Percentiles rank a stretch among this genome's conserved stretches.
Evolutionary conservation across 2,113 vertebrate species (phyloP).

Genomic region (Rutilus rutilus): DNA sequence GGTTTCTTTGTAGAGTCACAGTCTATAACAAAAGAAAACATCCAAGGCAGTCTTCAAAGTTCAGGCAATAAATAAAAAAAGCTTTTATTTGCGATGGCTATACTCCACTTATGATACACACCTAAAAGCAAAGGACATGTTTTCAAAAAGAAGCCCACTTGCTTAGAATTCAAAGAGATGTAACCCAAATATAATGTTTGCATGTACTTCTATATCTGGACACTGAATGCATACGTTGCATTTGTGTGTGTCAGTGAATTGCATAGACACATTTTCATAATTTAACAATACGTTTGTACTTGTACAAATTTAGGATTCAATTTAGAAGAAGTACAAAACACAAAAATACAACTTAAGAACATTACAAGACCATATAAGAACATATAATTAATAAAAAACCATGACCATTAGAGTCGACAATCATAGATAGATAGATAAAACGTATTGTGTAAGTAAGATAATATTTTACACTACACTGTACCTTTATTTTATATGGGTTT

Average conservation of each 20-base stretch:
- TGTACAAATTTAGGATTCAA: too few relatives aligned
- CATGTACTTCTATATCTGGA: neutral
- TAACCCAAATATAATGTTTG: neutral
- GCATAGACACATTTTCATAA: neutral
- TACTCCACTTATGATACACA: conserved; percentile 9
- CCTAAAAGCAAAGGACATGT: neutral
- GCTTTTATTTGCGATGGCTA: neutral
- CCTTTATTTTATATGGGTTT: too few relatives aligned
- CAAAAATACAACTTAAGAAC: too few relatives aligned
- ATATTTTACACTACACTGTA: too few relatives aligned
- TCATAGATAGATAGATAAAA: too few relatives aligned
- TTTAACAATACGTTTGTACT: too few relatives aligned
- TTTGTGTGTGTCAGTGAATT: neutral
- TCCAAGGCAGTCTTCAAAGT: conserved; percentile 26
- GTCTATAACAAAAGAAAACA: conserved; percentile 9
- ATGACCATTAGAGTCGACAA: too few relatives aligned
- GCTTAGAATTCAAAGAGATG: neutral
- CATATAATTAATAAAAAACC: too few relatives aligned
- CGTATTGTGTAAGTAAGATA: too few relatives aligned
- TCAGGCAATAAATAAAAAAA: conserved; percentile 24
- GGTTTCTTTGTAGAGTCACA: neutral
- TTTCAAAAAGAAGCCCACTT: neutral
- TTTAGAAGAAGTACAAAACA: too few relatives aligned
- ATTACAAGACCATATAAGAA: too few relatives aligned
- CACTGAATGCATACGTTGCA: neutral